Percentiles rank a stretch among this genome's conserved stretches.
These are phyloP conservation scores for Cyaniris semiargus DNA, from an alignment of 2,888 invertebrate genomes.

Conservation along the genomic window DNA sequence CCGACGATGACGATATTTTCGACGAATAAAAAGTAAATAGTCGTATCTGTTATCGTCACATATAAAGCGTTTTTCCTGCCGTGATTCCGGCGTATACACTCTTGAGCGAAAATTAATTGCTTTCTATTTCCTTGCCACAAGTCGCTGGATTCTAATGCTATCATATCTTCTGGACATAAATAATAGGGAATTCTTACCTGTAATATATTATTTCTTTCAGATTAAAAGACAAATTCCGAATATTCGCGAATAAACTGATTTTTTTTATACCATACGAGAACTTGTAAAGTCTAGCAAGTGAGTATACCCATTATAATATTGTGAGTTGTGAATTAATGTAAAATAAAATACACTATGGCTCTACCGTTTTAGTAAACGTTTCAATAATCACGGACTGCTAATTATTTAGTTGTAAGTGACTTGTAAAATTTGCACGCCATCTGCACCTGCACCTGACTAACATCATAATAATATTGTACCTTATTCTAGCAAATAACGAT, in stretches of 20 bases:
- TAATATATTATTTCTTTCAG: background rate
- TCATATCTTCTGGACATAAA: conserved; percentile 12
- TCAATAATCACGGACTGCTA: too few relatives aligned
- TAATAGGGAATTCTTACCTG: background rate
- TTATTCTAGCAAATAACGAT: too few relatives aligned
- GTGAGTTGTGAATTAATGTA: too few relatives aligned
- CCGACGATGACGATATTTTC: background rate
- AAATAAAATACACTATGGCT: too few relatives aligned
- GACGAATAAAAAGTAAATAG: background rate
- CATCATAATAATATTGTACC: too few relatives aligned
- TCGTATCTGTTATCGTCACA: background rate
- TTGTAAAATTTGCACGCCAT: too few relatives aligned
- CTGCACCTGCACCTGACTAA: too few relatives aligned
- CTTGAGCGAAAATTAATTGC: conserved; percentile 21
- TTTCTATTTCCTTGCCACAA: conserved; percentile 23
- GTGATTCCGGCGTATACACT: conserved; percentile 7
- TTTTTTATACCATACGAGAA: too few relatives aligned
- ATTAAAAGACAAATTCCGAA: background rate
- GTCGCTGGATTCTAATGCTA: background rate
- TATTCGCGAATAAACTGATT: background rate
- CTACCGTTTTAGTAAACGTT: too few relatives aligned
- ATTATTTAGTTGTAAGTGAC: too few relatives aligned
- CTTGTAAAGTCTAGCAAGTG: too few relatives aligned
- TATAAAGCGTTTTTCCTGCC: background rate
- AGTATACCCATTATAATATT: too few relatives aligned